Conservation (phyloP, 1,140 invertebrate species). For the Zaprionus inermis region DNA sequence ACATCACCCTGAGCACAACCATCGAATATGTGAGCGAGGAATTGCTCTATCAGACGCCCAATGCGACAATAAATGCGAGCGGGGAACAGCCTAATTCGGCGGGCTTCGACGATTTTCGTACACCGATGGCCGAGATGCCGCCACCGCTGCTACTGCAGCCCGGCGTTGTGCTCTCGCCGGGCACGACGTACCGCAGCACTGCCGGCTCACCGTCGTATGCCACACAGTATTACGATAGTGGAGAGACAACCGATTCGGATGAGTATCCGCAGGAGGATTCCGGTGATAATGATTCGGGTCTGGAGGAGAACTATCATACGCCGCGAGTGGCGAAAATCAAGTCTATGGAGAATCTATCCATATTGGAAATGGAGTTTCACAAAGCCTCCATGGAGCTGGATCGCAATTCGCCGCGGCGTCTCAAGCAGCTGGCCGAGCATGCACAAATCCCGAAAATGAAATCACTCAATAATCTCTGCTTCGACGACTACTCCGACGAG, state of each 20-base stretch:
- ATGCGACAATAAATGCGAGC: slow-evolving; percentile 59
- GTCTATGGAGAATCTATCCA: slow-evolving; percentile 82
- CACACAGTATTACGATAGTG: slow-evolving; percentile 65
- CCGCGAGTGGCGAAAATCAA: slow-evolving; percentile 81
- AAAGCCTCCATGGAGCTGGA: slow-evolving; percentile 79
- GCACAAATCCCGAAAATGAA: slow-evolving; percentile 81
- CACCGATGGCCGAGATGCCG: slow-evolving; percentile 70
- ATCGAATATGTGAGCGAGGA: slow-evolving; percentile 76
- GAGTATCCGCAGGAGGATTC: slow-evolving; percentile 61
- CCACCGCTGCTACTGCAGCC: slow-evolving; percentile 41
- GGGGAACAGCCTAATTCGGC: background rate
- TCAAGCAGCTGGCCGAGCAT: slow-evolving; percentile 70
- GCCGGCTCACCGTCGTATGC: slow-evolving; percentile 51
- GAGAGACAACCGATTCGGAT: slow-evolving; percentile 60
- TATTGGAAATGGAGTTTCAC: slow-evolving; percentile 82
- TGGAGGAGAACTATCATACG: slow-evolving; percentile 82
- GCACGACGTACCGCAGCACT: slow-evolving; percentile 19
- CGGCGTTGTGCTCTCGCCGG: background rate
- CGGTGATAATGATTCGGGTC: slow-evolving; percentile 75
- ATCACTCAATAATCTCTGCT: slow-evolving; percentile 78
- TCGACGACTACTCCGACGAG: slow-evolving; percentile 74
- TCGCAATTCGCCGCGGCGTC: slow-evolving; percentile 76
- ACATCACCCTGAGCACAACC: slow-evolving; percentile 57
- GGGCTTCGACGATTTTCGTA: slow-evolving; percentile 72
- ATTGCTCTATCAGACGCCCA: slow-evolving; percentile 76